Percentiles rank a stretch among this genome's conserved stretches.
phyloP scores from a whole-genome alignment of 2,888 invertebrate species.

The Polylopha cassiicola region DNA sequence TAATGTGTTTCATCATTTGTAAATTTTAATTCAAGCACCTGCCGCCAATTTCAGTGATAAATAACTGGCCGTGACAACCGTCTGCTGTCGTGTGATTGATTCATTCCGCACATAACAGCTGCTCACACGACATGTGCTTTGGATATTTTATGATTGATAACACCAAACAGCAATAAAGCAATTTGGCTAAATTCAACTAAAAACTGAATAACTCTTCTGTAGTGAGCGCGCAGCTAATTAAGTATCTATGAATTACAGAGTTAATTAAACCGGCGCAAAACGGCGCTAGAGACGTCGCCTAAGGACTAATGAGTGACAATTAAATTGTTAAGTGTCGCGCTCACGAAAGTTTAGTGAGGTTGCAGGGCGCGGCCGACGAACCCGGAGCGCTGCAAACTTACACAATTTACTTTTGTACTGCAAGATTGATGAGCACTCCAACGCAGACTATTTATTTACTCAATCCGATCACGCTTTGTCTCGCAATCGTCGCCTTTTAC shows the following conservation, averaged over 20 bases:
- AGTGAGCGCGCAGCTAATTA: slow-evolving; percentile 45
- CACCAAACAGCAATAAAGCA: slow-evolving; percentile 35
- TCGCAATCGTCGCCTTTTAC: slow-evolving; percentile 65
- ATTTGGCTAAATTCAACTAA: slow-evolving; percentile 32
- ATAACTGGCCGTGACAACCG: slow-evolving; percentile 48
- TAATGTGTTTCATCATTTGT: slow-evolving; percentile 44
- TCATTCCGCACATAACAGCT: slow-evolving; percentile 52
- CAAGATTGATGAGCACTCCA: slow-evolving; percentile 68
- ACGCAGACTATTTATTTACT: slow-evolving; percentile 69
- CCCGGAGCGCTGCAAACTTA: slow-evolving; percentile 55
- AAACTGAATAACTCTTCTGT: slow-evolving; percentile 30
- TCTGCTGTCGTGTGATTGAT: slow-evolving; percentile 62
- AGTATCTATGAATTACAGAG: slow-evolving; percentile 58
- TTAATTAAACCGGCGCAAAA: slow-evolving; percentile 49
- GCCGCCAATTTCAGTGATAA: slow-evolving; percentile 55
- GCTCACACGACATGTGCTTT: slow-evolving; percentile 41
- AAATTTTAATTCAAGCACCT: slow-evolving; percentile 49
- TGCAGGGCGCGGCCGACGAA: slow-evolving; percentile 65
- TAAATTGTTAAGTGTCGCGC: slow-evolving; percentile 69
- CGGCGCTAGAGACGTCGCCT: slow-evolving; percentile 54
- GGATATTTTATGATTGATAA: slow-evolving; percentile 52
- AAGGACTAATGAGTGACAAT: slow-evolving; percentile 69
- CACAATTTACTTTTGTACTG: slow-evolving; percentile 64
- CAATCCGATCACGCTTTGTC: slow-evolving; percentile 71
- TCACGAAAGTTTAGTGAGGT: slow-evolving; percentile 67